A percentile compares a stretch with the other conserved stretches of the same genome.
phyloP scores from a whole-genome alignment of 2,113 vertebrate genomes.

The Odontophorus gujanensis region DNA sequence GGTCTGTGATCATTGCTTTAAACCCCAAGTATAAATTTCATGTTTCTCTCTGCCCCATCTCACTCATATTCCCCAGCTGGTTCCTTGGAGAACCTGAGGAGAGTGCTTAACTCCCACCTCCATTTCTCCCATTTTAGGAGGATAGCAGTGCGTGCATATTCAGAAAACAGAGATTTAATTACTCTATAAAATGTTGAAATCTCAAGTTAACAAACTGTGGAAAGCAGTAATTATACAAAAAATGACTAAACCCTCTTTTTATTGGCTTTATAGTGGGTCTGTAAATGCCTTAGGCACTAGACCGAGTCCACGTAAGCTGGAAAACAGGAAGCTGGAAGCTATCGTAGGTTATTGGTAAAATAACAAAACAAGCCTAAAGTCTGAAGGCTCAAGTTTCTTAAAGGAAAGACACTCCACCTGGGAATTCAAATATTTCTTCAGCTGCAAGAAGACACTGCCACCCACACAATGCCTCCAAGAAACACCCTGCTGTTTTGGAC shows the following conservation, averaged over 20 bases:
- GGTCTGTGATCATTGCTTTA: neutral
- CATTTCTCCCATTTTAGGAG: neutral
- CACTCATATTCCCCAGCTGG: neutral
- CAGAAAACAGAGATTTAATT: neutral
- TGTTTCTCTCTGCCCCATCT: neutral
- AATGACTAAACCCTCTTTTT: neutral
- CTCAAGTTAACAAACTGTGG: neutral
- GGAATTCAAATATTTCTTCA: conserved; percentile 55
- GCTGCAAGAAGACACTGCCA: conserved; percentile 40
- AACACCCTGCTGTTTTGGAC: neutral
- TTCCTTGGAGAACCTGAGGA: neutral
- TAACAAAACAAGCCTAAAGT: conserved; percentile 30
- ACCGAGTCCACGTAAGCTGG: neutral
- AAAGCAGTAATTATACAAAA: neutral
- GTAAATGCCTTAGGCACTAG: neutral
- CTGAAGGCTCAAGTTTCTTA: conserved; percentile 31
- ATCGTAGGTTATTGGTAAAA: neutral
- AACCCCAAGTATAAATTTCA: neutral
- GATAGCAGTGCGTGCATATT: neutral
- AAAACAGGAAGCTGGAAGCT: conserved; percentile 57
- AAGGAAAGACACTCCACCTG: neutral
- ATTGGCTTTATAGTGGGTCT: neutral
- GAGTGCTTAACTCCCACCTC: neutral
- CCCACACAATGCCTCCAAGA: neutral
- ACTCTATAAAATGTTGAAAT: neutral